Conservation (phyloP, 2,113 vertebrate species). For the Mystacornis crossleyi region DNA sequence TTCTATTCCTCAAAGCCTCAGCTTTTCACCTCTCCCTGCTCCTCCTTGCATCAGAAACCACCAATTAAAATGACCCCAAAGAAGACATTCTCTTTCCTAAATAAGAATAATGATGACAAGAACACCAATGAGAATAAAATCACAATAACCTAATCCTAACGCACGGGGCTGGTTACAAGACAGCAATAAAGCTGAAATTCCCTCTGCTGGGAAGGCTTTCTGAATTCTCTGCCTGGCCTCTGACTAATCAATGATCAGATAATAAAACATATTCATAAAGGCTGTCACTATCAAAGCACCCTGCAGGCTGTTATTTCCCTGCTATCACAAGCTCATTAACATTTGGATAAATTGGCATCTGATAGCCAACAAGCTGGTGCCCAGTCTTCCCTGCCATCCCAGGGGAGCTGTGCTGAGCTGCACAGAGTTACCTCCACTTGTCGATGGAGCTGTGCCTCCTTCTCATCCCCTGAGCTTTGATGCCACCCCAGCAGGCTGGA, state of each 20-base stretch:
- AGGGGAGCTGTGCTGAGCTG: background rate
- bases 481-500: background rate
- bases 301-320: background rate
- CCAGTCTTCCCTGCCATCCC: background rate
- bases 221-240: background rate
- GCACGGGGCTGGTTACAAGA: background rate
- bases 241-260: slow-evolving; percentile 12
- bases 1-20: background rate
- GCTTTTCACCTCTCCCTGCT: background rate
- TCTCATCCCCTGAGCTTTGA: background rate
- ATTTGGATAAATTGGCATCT: background rate
- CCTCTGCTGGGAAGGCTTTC: background rate
- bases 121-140: background rate
- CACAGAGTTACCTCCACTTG: fast-evolving
- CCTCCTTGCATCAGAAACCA: background rate
- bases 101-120: background rate
- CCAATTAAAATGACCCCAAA: background rate
- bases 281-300: background rate
- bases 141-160: background rate
- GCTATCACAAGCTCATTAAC: background rate
- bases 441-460: background rate
- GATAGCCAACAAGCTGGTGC: background rate
- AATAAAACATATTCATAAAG: slow-evolving; percentile 37
- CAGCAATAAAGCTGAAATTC: background rate
- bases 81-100: background rate